These are phyloP conservation scores for Aptenodytes patagonicus DNA, from an alignment of 2,113 vertebrate genomes.

Conservation along the genomic window DNA sequence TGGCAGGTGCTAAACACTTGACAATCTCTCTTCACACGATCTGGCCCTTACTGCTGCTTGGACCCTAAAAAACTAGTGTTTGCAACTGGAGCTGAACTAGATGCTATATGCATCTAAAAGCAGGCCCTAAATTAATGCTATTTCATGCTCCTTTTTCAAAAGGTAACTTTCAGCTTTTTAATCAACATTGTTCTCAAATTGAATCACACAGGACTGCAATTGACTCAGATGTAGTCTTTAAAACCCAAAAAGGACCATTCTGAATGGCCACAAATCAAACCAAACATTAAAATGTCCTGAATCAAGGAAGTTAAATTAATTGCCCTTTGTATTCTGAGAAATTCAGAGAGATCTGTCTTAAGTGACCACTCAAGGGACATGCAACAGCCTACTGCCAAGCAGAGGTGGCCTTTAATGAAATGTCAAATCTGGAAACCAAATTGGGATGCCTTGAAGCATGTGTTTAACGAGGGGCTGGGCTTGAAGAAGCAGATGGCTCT, in stretches of 20 bases:
- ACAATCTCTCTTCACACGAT: not conserved
- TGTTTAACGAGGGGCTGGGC: not conserved
- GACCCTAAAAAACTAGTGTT: not conserved
- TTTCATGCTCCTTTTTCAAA: not conserved
- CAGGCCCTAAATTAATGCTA: not conserved
- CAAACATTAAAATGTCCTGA: slow-evolving; percentile 9
- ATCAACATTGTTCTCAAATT: not conserved
- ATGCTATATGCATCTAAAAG: not conserved
- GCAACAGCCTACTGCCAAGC: not conserved
- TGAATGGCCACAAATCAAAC: slow-evolving; percentile 1
- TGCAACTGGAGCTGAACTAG: not conserved
- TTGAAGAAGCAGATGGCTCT: not conserved
- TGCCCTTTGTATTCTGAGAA: slow-evolving; percentile 30
- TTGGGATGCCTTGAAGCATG: not conserved
- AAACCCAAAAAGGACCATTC: not conserved
- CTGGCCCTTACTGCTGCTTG: not conserved
- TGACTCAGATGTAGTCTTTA: not conserved
- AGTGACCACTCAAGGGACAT: not conserved
- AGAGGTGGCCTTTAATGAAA: slow-evolving; percentile 50
- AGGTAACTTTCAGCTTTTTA: slow-evolving; percentile 1
- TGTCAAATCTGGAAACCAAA: slow-evolving; percentile 34
- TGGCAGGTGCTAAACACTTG: not conserved
- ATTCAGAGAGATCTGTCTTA: not conserved
- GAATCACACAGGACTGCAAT: not conserved
- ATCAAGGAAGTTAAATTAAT: slow-evolving; percentile 17